A percentile compares a stretch with the other conserved stretches of the same genome.
Conservation (phyloP, 2,888 invertebrate genomes). For the Leptopterna dolabrata region DNA sequence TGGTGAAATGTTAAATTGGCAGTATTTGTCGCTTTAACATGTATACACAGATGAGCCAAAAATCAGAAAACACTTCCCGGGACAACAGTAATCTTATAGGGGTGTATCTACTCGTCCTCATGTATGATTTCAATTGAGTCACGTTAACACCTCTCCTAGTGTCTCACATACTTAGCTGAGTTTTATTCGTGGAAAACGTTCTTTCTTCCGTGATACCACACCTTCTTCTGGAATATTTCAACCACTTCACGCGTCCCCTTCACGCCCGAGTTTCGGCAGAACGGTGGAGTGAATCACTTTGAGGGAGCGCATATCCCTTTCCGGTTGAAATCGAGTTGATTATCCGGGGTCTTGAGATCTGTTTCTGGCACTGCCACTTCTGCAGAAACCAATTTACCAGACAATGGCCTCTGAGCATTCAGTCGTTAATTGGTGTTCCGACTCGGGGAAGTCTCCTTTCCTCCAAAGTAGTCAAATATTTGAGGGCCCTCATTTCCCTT, state of each 20-base stretch:
- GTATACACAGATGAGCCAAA: too few relatives aligned
- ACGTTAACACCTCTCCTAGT: too few relatives aligned
- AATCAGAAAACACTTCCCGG: too few relatives aligned
- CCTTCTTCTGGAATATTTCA: background rate
- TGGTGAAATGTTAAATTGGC: too few relatives aligned
- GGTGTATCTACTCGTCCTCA: too few relatives aligned
- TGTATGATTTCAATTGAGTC: too few relatives aligned
- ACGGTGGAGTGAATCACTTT: background rate
- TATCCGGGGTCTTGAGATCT: conserved; percentile 34
- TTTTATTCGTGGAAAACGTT: too few relatives aligned
- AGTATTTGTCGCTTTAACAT: too few relatives aligned
- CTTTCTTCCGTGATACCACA: too few relatives aligned
- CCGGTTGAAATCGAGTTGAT: conserved; percentile 48
- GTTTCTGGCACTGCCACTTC: conserved; percentile 50
- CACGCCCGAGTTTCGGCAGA: background rate
- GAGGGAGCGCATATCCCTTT: conserved; percentile 19
- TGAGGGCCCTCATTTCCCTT: background rate
- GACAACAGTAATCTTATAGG: too few relatives aligned
- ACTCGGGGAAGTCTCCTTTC: background rate
- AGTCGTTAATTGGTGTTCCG: conserved; percentile 47
- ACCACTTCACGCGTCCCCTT: background rate
- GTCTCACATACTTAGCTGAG: too few relatives aligned
- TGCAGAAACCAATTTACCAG: conserved; percentile 56
- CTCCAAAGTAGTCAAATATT: conserved; percentile 16
- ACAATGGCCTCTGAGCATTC: conserved; percentile 43